Base-by-base conservation (phyloP, 1,140 invertebrate genomes). In the Trachymyrmex septentrionalis region DNA sequence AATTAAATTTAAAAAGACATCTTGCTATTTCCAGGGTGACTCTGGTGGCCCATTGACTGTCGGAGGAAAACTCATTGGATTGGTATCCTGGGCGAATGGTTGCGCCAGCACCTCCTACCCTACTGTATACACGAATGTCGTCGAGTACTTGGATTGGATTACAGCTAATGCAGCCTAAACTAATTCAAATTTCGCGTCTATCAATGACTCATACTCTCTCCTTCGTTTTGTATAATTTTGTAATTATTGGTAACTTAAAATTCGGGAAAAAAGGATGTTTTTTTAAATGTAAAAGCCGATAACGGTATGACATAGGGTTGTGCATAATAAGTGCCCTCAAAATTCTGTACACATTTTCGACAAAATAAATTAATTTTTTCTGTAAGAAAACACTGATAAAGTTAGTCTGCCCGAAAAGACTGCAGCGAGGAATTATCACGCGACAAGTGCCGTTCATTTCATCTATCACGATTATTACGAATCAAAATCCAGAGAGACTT, bases 41-140 rank as follows among this genome's bases (percentile, higher is more conserved):
- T 95, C 95, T n/a, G 96, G 96, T 38, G 96, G 96, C n/a, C 96
- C 96, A 5, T 86, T 96, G 24, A 95, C 95, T 12, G 95, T 95
- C 48, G 86, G 93, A 24, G 92, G 91, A 24, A 92, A 94, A 55
- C 88, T 89, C 88, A 87, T 92, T 21, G 96, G 96, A 14, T 88
- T 96, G 4, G 95, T 96, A 5, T 96, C 95, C 6, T 96, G 95
- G 95, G 88, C 86, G 0, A 95, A 95, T 5, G 91, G 93, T 19
- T 96, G 96, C 89, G 96, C 91, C 0, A 84, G 87, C 1, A 59
- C 50, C 0, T 50, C 91, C 0, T 93, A 90, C 38, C 95, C 95
- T 0, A 92, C 94, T 1, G 94, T 95, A 14, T 95, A 95, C 85
- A 95, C 94, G 0, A 84, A 93, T 24, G 93, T 95, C 2, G 59